Conservation (phyloP, 2,888 invertebrate genomes). For the Calameuta pallipes region DNA sequence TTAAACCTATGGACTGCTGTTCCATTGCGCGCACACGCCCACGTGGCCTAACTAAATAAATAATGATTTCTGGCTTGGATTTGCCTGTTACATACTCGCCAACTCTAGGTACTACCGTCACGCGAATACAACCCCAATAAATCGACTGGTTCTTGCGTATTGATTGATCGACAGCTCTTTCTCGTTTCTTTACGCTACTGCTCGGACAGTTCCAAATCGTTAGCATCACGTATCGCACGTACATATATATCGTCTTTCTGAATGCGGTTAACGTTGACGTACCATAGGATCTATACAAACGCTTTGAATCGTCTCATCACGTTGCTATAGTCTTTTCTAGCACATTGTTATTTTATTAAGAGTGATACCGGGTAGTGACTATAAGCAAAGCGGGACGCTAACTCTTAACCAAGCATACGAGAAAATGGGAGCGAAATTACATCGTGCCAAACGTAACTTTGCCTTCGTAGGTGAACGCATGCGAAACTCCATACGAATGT, state of each 20-base stretch:
- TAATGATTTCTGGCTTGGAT: not conserved
- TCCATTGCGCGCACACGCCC: not conserved
- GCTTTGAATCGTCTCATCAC: not conserved
- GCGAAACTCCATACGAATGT: not conserved
- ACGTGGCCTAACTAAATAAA: not conserved
- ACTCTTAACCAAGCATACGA: too few relatives aligned
- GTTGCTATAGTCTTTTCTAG: not conserved
- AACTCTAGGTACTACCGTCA: not conserved
- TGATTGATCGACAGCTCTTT: not conserved
- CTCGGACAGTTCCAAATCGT: not conserved
- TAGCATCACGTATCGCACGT: not conserved
- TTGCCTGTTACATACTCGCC: not conserved
- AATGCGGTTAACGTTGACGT: not conserved
- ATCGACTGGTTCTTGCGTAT: not conserved
- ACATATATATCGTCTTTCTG: not conserved
- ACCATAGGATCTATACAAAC: not conserved
- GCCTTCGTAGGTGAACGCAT: constrained; percentile 18
- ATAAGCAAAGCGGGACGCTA: not conserved
- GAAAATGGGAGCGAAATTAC: constrained; percentile 19
- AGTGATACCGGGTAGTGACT: not conserved
- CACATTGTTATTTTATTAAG: not conserved
- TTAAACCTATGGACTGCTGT: not conserved
- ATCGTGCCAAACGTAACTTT: constrained; percentile 19
- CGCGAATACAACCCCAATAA: not conserved
- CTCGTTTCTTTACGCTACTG: not conserved